A percentile compares a stretch with the other conserved stretches of the same genome.
Evolutionary conservation across 2,113 vertebrate species (phyloP).

Genomic region (Ptilorrhoa leucosticta): DNA sequence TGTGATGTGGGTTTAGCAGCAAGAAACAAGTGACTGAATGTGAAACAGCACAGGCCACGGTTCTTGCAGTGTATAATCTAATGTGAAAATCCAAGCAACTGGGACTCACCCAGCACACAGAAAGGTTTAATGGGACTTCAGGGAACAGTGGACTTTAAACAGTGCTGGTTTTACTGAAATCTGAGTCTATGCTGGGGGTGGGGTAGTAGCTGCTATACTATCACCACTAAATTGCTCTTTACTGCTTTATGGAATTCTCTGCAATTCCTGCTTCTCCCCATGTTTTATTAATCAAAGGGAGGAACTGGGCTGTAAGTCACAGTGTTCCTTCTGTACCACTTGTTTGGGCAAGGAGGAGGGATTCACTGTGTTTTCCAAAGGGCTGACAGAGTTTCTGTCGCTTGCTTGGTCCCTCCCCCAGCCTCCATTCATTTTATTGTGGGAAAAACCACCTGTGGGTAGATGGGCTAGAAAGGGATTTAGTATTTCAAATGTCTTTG

Average conservation of each 20-base stretch:
- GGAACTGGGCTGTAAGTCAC: background rate
- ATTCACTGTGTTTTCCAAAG: background rate
- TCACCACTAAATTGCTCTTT: background rate
- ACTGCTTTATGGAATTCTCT: background rate
- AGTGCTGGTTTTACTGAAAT: conserved; percentile 6
- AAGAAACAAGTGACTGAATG: background rate
- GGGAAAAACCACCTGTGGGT: background rate
- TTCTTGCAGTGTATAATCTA: background rate
- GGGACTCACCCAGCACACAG: background rate
- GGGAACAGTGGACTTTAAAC: background rate
- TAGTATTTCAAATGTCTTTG: background rate
- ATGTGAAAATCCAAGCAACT: conserved; percentile 32
- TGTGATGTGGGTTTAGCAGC: background rate
- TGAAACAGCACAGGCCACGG: background rate
- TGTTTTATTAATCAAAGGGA: conserved; percentile 29
- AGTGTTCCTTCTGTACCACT: background rate
- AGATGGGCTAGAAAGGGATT: background rate
- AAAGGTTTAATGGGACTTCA: background rate
- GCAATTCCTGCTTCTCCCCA: background rate
- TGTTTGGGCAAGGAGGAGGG: background rate
- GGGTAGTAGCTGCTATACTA: background rate
- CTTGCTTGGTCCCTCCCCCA: background rate
- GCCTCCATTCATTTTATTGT: background rate
- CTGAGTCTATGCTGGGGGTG: background rate
- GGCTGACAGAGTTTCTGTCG: background rate